phyloP scores from a whole-genome alignment of 1,140 invertebrate species.

The Episyrphus balteatus region DNA sequence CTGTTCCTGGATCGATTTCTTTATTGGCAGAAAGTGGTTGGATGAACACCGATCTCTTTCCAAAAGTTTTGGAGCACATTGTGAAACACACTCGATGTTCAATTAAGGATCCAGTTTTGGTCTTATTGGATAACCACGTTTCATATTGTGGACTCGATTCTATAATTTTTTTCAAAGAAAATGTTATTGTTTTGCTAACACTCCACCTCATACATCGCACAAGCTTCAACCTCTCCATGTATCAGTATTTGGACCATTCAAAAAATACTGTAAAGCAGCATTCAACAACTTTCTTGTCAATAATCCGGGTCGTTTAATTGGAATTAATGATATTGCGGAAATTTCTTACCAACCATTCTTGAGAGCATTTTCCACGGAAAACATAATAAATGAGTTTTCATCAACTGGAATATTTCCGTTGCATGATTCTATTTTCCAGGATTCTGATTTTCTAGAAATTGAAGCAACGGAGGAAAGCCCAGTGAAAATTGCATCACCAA shows the following conservation, averaged over 20 bases:
- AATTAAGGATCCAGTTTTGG: neutral
- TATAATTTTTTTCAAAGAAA: neutral
- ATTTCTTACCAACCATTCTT: neutral
- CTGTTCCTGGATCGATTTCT: neutral
- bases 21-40: neutral
- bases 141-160: neutral
- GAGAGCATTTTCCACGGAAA: neutral
- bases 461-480: too few species aligned
- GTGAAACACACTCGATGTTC: neutral
- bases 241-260: constrained; percentile 36
- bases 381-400: neutral
- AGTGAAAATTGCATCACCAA: too few species aligned
- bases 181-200: constrained; percentile 22
- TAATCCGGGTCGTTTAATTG: neutral
- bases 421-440: too few species aligned
- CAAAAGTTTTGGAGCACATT: neutral
- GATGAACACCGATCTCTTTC: neutral
- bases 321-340: neutral
- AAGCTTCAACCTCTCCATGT: constrained; percentile 38
- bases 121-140: neutral
- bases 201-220: constrained; percentile 23
- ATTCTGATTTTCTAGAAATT: too few species aligned
- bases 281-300: neutral
- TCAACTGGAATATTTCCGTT: neutral
- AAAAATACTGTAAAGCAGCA: constrained; percentile 22